Evolutionary conservation across 2,888 invertebrate species (phyloP), one percentile per base, ranked within the genome.

Genomic region (Tineola bisselliella): DNA sequence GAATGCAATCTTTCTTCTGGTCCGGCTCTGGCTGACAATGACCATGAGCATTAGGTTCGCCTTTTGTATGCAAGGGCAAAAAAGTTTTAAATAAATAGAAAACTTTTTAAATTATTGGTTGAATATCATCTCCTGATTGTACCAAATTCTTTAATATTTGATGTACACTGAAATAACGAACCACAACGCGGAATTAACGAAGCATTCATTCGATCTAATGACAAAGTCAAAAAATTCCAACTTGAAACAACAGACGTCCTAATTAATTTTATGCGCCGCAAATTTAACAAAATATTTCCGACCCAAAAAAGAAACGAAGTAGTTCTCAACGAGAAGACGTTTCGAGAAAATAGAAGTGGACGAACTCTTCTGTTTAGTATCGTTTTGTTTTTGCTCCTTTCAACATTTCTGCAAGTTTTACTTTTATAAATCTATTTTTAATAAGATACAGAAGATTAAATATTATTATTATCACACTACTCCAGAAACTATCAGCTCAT

Each of bases 341-440:
- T 58, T 61, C 66, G 68, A 64, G 69, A 68, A 70, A 66, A 69
- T 48, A 48, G 38, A 15, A 48, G 8, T 48, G 48, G 15, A 48
- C 15, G 48, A 48, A 48, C 13, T 48, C 15, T 13, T 6, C 15
- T 48, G 48, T 48, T 48, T 6, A 13, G 2, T 15, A 48, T n/a
- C 2, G n/a, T 38, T 38, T 38, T 38, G 38, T 38, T 38, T 38
- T 25, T 25, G 11, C 6, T 38, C 38, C 10, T 38, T 10, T 38
- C 11, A 38, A 25, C 2, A 25, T 25, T 2, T 6, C 25, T 25
- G 6, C 25, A 25, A 25, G 6, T 25, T 25, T 25, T 25, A 25
- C 25, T 25, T 25, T 25, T 25, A 6, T 25, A 4, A 25, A 4
- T 25, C 25, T 25, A n/a, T n/a, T n/a, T n/a, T n/a, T n/a, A n/a